Evolutionary conservation across 2,888 invertebrate genomes (phyloP).

Genomic region (Ophion slaviceki): DNA sequence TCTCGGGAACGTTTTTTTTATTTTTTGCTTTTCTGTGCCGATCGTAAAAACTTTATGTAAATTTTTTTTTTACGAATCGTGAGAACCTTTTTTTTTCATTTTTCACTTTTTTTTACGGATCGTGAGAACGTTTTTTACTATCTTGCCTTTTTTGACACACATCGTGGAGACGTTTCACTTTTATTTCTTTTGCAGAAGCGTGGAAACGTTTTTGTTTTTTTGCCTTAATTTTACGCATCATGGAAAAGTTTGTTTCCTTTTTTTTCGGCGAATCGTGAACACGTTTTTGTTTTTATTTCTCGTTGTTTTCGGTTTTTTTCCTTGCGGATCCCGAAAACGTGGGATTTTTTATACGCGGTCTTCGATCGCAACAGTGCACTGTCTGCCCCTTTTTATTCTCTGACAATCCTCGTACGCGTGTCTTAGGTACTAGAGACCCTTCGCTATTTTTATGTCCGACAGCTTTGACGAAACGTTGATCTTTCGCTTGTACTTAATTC

Average conservation of each 20-base stretch:
- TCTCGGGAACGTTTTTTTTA: not conserved
- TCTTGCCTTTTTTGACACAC: no score
- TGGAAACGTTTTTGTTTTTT: not conserved
- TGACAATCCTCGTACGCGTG: conserved; percentile 35
- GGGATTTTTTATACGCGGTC: conserved; percentile 10
- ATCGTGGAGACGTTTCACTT: no score
- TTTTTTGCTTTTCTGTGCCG: not conserved
- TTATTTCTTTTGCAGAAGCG: not conserved
- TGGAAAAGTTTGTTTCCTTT: conserved; percentile 14
- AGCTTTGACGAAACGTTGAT: not conserved
- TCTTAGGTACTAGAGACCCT: conserved; percentile 33
- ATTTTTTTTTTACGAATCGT: no score
- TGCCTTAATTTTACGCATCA: not conserved
- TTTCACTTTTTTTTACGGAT: not conserved
- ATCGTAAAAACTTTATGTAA: no score
- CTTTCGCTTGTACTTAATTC: not conserved
- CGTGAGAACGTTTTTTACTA: not conserved
- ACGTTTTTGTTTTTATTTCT: not conserved
- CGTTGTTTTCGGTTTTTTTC: not conserved
- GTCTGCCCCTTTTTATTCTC: conserved; percentile 40
- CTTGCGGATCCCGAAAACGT: not conserved
- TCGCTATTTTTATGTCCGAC: conserved; percentile 35
- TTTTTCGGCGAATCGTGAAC: conserved; percentile 14
- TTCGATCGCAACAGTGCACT: conserved; percentile 53
- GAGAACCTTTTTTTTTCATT: not conserved